Evolutionary conservation across 2,113 vertebrate species (phyloP).

Genomic region (Cariama cristata): DNA sequence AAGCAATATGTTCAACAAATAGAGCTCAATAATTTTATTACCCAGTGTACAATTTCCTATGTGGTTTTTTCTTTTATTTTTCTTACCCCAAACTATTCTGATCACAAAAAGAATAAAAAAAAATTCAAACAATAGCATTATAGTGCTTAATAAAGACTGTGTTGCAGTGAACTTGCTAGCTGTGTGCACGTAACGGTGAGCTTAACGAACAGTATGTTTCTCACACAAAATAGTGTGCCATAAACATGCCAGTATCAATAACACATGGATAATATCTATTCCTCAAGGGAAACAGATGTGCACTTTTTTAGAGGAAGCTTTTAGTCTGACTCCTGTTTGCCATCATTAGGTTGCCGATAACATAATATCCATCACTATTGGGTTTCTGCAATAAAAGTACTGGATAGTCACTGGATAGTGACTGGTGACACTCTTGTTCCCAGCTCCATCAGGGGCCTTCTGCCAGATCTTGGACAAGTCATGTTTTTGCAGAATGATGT

Average conservation of each 20-base stretch:
- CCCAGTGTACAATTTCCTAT: neutral
- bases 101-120: neutral
- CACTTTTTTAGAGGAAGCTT: neutral
- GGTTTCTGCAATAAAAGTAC: neutral
- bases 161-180: neutral
- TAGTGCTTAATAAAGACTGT: neutral
- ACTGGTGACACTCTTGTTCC: neutral
- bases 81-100: neutral
- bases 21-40: neutral
- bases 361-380: neutral
- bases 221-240: neutral
- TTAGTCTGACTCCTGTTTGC: neutral
- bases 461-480: neutral
- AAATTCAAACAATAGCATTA: neutral
- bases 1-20: neutral
- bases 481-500: neutral
- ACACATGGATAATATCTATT: neutral
- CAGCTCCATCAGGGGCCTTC: neutral
- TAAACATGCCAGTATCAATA: neutral
- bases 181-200: neutral
- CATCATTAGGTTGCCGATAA: neutral
- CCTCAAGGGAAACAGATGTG: neutral
- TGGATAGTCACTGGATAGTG: neutral
- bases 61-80: neutral
- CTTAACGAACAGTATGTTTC: neutral